phyloP scores from a whole-genome alignment of 2,113 vertebrate species.

The Leptobrachium leishanense region DNA sequence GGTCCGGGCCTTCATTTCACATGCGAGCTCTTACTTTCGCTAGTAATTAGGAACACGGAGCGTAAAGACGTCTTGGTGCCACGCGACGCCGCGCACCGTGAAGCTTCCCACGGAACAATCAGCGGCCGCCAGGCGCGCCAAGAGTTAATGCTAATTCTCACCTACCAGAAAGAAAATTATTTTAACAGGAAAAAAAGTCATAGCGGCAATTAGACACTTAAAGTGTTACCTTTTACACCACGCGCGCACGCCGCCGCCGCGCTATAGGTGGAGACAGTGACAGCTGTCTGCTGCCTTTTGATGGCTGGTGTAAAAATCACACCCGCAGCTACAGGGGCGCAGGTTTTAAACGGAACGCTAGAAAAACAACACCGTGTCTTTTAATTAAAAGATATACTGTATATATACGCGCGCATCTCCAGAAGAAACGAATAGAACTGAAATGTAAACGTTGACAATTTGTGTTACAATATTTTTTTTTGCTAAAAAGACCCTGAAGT shows the following conservation, averaged over 20 bases:
- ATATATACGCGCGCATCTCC: too few relatives aligned
- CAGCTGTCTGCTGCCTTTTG: conserved; percentile 25
- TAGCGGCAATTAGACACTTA: conserved; percentile 16
- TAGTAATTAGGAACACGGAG: too few relatives aligned
- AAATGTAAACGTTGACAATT: too few relatives aligned
- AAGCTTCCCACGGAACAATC: neutral
- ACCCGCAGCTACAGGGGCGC: neutral
- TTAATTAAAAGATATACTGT: too few relatives aligned
- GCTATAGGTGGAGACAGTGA: conserved; percentile 6
- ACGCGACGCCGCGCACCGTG: neutral
- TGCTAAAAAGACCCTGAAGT: too few relatives aligned
- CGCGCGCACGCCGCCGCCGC: neutral
- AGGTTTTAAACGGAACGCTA: neutral
- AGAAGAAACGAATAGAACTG: too few relatives aligned
- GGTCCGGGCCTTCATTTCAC: too few relatives aligned
- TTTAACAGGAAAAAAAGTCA: neutral
- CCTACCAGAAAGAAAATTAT: neutral
- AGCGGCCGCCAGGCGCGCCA: neutral
- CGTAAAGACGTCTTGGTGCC: neutral
- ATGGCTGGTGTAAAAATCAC: conserved; percentile 21
- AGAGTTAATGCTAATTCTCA: conserved; percentile 3
- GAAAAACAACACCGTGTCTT: too few relatives aligned
- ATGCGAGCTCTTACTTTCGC: neutral
- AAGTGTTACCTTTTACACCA: conserved; percentile 32
- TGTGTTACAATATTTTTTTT: too few relatives aligned